Percentiles rank a stretch among this genome's conserved stretches.
These are phyloP conservation scores for Sylvietta virens DNA, from an alignment of 2,113 vertebrate species.

Conservation along the genomic window DNA sequence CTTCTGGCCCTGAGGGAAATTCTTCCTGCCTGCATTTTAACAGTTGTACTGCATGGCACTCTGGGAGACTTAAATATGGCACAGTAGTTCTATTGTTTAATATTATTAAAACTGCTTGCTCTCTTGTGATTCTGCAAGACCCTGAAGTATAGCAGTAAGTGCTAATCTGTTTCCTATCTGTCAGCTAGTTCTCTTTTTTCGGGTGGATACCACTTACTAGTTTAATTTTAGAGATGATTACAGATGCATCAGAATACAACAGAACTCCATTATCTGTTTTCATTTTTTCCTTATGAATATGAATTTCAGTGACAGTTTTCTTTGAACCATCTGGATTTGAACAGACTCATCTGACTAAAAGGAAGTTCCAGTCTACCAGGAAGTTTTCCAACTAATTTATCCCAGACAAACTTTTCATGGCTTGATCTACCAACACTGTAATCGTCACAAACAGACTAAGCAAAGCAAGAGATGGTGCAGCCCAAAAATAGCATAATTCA, in stretches of 20 bases:
- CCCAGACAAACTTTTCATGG: not conserved
- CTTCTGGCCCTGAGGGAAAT: constrained; percentile 43
- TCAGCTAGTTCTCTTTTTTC: not conserved
- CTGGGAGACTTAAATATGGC: constrained; percentile 48
- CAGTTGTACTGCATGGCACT: not conserved
- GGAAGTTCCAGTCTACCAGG: constrained; percentile 7
- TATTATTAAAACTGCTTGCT: constrained; percentile 21
- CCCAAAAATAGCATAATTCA: not conserved
- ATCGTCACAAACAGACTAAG: not conserved
- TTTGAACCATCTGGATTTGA: not conserved
- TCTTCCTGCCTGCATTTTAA: constrained; percentile 44
- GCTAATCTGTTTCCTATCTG: not conserved
- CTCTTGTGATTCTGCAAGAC: constrained; percentile 20
- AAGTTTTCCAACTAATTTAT: not conserved
- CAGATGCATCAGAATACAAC: not conserved
- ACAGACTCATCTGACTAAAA: not conserved
- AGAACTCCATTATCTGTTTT: not conserved
- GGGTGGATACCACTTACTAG: not conserved
- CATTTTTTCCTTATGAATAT: not conserved
- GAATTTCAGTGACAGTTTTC: not conserved
- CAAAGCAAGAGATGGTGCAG: not conserved
- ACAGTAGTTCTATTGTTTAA: constrained; percentile 59
- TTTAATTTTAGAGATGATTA: not conserved
- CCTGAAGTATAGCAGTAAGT: not conserved
- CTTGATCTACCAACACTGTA: not conserved